A percentile compares a stretch with the other conserved stretches of the same genome.
phyloP scores from a whole-genome alignment of 2,888 invertebrate species.

The Cephus nigrinus region DNA sequence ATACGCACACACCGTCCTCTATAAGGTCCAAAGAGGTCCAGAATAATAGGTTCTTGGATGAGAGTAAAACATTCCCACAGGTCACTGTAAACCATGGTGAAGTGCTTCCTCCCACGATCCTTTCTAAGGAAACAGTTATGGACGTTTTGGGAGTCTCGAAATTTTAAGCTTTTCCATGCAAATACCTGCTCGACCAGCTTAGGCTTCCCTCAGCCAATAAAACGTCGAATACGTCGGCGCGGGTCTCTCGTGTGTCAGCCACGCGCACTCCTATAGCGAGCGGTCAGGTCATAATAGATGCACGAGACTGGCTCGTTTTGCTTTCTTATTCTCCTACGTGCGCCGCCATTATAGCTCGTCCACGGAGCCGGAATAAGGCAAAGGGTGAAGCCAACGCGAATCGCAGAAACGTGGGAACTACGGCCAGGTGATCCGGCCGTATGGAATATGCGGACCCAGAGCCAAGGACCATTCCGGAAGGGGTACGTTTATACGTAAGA shows the following conservation, averaged over 20 bases:
- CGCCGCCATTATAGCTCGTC: conserved; percentile 28
- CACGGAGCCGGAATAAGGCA: conserved; percentile 36
- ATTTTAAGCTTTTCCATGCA: conserved; percentile 52
- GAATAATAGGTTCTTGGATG: neutral
- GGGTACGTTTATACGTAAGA: conserved; percentile 14
- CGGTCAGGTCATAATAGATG: conserved; percentile 62
- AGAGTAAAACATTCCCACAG: conserved; percentile 43
- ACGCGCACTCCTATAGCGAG: conserved; percentile 59
- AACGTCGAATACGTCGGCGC: conserved; percentile 46
- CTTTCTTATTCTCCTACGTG: conserved; percentile 25
- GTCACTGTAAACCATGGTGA: conserved; percentile 2
- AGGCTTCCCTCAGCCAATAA: conserved; percentile 49
- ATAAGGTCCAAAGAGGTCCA: neutral
- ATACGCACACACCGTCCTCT: neutral
- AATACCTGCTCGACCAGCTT: conserved; percentile 40
- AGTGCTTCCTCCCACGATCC: conserved; percentile 45
- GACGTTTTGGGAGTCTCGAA: conserved; percentile 26
- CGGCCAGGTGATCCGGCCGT: conserved; percentile 61
- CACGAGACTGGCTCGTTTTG: conserved; percentile 58
- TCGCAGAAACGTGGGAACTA: conserved; percentile 66
- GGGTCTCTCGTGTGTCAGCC: conserved; percentile 63
- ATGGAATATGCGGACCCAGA: conserved; percentile 15
- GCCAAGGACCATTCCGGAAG: conserved; percentile 21
- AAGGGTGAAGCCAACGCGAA: conserved; percentile 54
- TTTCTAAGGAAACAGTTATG: conserved; percentile 41